Conservation (phyloP, 2,797 vertebrate genomes). For the Enteromius viviparus region DNA sequence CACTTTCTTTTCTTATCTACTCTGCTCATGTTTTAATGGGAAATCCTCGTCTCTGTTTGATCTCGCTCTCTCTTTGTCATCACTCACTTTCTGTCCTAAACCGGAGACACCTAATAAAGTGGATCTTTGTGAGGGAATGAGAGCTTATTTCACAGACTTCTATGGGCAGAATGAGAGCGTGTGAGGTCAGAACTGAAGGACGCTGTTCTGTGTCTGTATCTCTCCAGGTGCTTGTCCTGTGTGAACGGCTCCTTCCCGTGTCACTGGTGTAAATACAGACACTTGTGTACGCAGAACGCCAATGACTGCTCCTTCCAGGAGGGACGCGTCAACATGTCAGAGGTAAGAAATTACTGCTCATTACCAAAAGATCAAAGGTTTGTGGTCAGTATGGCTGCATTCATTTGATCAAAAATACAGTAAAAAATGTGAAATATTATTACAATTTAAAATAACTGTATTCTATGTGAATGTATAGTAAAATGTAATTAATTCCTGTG, state of each 20-base stretch:
- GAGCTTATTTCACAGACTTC: conserved; percentile 52
- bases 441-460: not conserved
- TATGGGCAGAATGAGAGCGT: conserved; percentile 17
- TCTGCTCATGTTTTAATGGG: not conserved
- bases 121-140: conserved; percentile 52
- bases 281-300: conserved; percentile 94
- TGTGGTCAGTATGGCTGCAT: not conserved
- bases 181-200: conserved; percentile 16
- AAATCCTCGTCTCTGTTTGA: not conserved
- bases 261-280: conserved; percentile 98
- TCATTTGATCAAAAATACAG: not conserved
- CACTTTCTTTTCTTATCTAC: conserved; percentile 13
- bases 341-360: conserved; percentile 79
- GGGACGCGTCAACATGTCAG: conserved; percentile 92
- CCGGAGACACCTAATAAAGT: conserved; percentile 46
- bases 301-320: conserved; percentile 95
- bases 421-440: not conserved
- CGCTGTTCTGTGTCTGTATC: not conserved
- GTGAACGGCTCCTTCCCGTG: conserved; percentile 95
- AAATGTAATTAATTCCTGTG: not conserved
- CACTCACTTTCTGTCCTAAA: conserved; percentile 19
- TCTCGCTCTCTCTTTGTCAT: conserved; percentile 22
- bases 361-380: not conserved
- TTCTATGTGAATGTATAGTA: not conserved
- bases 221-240: conserved; percentile 89